Evolutionary conservation across 2,888 invertebrate genomes (phyloP).

Genomic region (Drosophila anomelani): DNA sequence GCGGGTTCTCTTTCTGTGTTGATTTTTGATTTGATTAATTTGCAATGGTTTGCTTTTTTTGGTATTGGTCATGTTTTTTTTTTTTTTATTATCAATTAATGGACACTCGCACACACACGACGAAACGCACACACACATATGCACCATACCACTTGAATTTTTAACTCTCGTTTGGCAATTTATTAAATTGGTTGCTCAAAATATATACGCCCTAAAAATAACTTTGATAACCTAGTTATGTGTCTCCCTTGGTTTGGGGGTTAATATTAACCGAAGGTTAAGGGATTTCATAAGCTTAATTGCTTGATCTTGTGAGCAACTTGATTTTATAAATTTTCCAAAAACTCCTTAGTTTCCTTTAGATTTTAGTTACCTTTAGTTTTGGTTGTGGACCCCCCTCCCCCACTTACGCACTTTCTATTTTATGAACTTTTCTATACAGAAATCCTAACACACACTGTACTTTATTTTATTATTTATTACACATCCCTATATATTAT

Average conservation of each 20-base stretch:
- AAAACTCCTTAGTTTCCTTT: conserved; percentile 18
- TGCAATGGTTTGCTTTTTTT: conserved; percentile 68
- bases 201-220: conserved; percentile 1
- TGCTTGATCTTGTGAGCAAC: neutral
- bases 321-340: neutral
- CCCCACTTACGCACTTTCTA: conserved; percentile 5
- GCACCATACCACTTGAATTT: conserved; percentile 34
- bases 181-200: conserved; percentile 26
- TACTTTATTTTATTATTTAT: neutral
- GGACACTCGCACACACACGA: conserved; percentile 29
- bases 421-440: neutral
- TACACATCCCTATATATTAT: neutral
- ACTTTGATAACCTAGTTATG: neutral
- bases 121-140: conserved; percentile 3
- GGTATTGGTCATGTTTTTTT: conserved; percentile 48
- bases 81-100: conserved; percentile 29
- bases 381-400: conserved; percentile 43
- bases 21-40: conserved; percentile 62
- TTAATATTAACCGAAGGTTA: neutral
- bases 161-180: conserved; percentile 31
- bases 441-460: neutral
- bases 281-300: too few species aligned
- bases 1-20: conserved; percentile 41
- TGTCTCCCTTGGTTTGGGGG: neutral
- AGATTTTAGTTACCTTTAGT: conserved; percentile 28